Evolutionary conservation across 53 echinoderm and acorn worm genomes (phyloP).

Genomic region (Astropecten irregularis): DNA sequence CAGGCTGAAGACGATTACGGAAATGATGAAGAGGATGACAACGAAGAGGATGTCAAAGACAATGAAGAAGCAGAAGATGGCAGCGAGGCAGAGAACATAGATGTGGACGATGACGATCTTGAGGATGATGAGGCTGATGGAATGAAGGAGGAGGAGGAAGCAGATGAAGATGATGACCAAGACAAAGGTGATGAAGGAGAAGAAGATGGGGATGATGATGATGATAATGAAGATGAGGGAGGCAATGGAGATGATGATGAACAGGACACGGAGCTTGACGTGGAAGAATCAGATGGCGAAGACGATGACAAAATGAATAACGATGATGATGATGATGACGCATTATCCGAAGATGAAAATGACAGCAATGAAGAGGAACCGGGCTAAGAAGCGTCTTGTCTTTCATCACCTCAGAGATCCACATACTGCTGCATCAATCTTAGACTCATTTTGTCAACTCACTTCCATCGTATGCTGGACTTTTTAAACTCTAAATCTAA

Average conservation of each 20-base stretch:
- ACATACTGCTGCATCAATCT: too few species aligned
- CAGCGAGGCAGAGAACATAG: not conserved
- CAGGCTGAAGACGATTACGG: not conserved
- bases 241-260: not conserved
- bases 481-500: too few species aligned
- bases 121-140: conserved; percentile 30
- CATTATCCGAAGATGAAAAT: conserved; percentile 21
- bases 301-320: not conserved
- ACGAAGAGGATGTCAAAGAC: not conserved
- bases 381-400: too few species aligned
- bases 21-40: not conserved
- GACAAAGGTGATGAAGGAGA: not conserved
- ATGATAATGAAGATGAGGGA: not conserved
- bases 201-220: conserved; percentile 2
- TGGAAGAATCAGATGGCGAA: not conserved
- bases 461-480: too few species aligned
- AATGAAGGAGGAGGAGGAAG: not conserved
- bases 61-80: not conserved
- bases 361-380: conserved; percentile 9
- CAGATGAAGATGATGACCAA: conserved; percentile 2
- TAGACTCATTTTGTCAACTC: too few species aligned
- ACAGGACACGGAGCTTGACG: not conserved
- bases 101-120: not conserved
- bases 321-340: conserved; percentile 1
- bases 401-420: too few species aligned